Evolutionary conservation across 2,888 invertebrate species (phyloP).

Genomic region (Nomada fucata): DNA sequence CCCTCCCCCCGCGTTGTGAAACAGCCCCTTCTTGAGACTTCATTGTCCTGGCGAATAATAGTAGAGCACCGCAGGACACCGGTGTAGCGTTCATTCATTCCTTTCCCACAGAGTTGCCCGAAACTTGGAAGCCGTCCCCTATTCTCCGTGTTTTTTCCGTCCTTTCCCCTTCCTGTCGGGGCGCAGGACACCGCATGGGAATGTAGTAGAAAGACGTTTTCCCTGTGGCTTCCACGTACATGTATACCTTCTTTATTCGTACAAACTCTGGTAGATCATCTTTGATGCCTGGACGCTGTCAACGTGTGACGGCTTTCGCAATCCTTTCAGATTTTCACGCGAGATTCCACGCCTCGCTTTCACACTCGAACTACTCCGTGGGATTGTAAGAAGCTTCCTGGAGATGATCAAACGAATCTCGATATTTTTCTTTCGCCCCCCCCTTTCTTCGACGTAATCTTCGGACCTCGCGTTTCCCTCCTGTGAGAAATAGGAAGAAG

Average conservation of each 20-base stretch:
- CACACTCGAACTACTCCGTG: constrained; percentile 56
- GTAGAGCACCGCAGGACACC: constrained; percentile 76
- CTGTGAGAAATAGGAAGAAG: background rate
- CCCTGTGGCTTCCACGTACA: constrained; percentile 49
- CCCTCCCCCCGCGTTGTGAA: constrained; percentile 22
- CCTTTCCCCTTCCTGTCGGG: constrained; percentile 46
- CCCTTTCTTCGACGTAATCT: background rate
- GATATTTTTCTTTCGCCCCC: constrained; percentile 1
- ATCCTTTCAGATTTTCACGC: constrained; percentile 75
- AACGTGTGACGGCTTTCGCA: constrained; percentile 73
- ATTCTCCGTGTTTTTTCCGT: constrained; percentile 75
- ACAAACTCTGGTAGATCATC: constrained; percentile 63
- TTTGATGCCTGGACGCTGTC: constrained; percentile 57
- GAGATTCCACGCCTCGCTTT: constrained; percentile 66
- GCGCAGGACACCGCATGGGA: constrained; percentile 68
- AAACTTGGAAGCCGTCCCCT: constrained; percentile 81
- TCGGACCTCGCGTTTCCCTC: background rate
- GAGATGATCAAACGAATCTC: constrained; percentile 44
- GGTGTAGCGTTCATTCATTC: constrained; percentile 72
- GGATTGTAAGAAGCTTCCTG: constrained; percentile 31
- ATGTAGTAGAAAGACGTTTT: constrained; percentile 57
- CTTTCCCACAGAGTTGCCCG: constrained; percentile 81
- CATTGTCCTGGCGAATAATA: constrained; percentile 75
- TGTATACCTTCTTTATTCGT: constrained; percentile 59
- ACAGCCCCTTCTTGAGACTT: constrained; percentile 64